Evolutionary conservation across 2,113 vertebrate genomes (phyloP), one percentile per base, ranked within the genome.

Genomic region (Nesogale talazaci): DNA sequence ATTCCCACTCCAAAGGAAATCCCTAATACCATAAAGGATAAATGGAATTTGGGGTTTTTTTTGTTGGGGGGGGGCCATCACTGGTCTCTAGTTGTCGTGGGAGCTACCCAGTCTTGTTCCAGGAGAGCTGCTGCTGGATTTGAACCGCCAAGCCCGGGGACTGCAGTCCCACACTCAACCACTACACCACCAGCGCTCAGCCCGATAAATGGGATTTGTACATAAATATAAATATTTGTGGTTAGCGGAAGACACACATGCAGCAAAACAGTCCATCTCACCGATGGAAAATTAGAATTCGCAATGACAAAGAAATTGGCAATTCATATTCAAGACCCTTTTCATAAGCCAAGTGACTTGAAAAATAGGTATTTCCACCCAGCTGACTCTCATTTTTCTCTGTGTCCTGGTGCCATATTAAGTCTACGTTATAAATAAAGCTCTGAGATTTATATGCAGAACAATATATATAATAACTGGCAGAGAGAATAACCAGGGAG

Each of bases 211-310:
- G 7, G 77, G 88, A 88, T 88, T 72, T 57, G 86, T 63, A 34
- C 25, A 74, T 11, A 79, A 83, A 59, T 57, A 57, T 52, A 52
- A 52, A 52, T 92, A 63, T 76, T 59, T 90, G 29, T 61, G 40
- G 63, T 88, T 63, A 86, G 83, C 67, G 57, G 74, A 88, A 56
- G 46, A 70, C 8, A 70, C 0, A 4, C 46, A 11, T 34, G 16
- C n/a, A 46, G 57, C 25, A 81, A 42, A 93, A 59, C 12, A 75
- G n/a, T 42, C 70, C 75, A 56, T 76, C 92, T 89, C 38, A 4
- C 34, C 36, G 15, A 61, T n/a, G 75, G 77, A 79, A 93, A 83
- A 65, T 86, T 83, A 79, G 59, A 83, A 83, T 83, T 63, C 88
- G 14, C 34, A 52, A 36, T 69, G 88, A 89, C 25, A 75, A 61